phyloP scores from a whole-genome alignment of 2,888 invertebrate genomes.

The Mystacides longicornis region DNA sequence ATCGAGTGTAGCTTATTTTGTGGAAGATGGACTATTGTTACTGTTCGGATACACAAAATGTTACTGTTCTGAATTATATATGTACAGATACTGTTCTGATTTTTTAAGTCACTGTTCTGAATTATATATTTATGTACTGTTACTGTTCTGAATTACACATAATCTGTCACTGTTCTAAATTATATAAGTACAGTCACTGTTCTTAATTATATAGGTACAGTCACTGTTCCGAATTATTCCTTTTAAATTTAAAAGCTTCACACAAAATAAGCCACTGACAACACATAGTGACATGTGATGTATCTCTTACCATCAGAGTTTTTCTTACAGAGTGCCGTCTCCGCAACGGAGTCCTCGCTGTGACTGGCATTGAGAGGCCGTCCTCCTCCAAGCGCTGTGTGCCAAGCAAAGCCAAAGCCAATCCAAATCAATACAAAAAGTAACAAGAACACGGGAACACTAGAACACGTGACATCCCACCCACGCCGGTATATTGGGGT shows the following conservation, averaged over 20 bases:
- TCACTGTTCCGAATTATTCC: too few relatives aligned
- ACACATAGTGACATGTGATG: slow-evolving; percentile 18
- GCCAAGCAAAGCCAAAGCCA: slow-evolving; percentile 23
- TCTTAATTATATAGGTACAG: too few relatives aligned
- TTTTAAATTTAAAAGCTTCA: not conserved
- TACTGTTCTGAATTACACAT: too few relatives aligned
- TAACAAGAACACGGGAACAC: not conserved
- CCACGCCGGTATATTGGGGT: too few relatives aligned
- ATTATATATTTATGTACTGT: too few relatives aligned
- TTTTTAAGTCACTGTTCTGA: too few relatives aligned
- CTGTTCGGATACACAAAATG: too few relatives aligned
- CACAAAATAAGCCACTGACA: not conserved
- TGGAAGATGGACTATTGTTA: not conserved
- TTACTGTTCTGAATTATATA: too few relatives aligned
- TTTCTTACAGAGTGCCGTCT: slow-evolving; percentile 72
- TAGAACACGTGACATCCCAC: not conserved
- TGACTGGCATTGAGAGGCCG: slow-evolving; percentile 58
- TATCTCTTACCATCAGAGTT: slow-evolving; percentile 73
- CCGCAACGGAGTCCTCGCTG: slow-evolving; percentile 76
- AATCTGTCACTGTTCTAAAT: too few relatives aligned
- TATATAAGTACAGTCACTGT: too few relatives aligned
- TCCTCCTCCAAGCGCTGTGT: slow-evolving; percentile 32
- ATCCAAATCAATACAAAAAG: slow-evolving; percentile 14
- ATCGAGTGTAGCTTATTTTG: not conserved
- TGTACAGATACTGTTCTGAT: too few relatives aligned